Conservation (phyloP, 2,113 vertebrate genomes). For the Harpagus bidentatus region DNA sequence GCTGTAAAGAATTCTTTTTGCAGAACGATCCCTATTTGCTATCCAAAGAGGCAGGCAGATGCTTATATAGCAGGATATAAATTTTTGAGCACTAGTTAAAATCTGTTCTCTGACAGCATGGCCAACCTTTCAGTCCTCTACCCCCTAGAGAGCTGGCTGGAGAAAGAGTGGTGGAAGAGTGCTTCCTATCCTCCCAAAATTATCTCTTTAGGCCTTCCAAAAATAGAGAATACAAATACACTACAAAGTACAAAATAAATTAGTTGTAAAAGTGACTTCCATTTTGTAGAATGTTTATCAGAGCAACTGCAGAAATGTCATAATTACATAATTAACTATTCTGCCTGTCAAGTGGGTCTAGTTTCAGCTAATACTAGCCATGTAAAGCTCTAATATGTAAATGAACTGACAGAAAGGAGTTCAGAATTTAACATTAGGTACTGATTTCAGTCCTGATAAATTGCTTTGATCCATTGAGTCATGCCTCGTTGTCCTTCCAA, state of each 20-base stretch:
- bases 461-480: conserved; percentile 51
- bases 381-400: conserved; percentile 17
- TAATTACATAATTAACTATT: neutral
- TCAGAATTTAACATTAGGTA: conserved; percentile 31
- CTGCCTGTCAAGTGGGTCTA: neutral
- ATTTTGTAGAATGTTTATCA: neutral
- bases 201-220: neutral
- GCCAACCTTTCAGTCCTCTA: neutral
- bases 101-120: neutral
- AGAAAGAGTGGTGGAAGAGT: neutral
- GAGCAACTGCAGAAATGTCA: neutral
- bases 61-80: neutral
- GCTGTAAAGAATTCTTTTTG: conserved; percentile 28
- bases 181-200: neutral
- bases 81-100: neutral
- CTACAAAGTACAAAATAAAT: neutral
- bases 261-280: neutral
- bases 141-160: neutral
- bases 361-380: conserved; percentile 21
- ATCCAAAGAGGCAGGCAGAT: neutral
- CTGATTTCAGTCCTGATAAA: conserved; percentile 51
- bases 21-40: neutral
- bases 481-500: conserved; percentile 49
- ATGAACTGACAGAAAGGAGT: neutral
- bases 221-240: neutral